Base-by-base conservation (phyloP, 2,113 vertebrate genomes). In the Vidua macroura region DNA sequence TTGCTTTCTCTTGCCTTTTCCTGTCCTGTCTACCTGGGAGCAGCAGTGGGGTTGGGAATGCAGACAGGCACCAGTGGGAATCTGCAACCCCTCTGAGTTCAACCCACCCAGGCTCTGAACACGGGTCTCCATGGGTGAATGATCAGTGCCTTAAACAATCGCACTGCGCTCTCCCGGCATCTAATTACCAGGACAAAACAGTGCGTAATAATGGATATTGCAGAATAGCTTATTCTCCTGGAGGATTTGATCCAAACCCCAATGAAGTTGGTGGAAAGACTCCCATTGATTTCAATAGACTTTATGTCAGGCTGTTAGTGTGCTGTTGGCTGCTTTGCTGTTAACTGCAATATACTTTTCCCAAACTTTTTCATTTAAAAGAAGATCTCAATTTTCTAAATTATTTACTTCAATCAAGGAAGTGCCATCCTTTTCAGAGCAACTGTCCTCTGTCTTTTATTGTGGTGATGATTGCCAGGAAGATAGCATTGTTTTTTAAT, bases 111-210 rank as follows among this genome's bases (percentile, higher is more conserved):
- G 90, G 41, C 74, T 92, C 88, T 95, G 92, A 97, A 24, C 68
- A 1, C 2, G 0, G 92, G 95, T 96, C 95, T 96, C 95, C 93
- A 96, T 90, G 93, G 95, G 93, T 96, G 95, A 97, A 31, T 81
- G 95, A 94, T 90, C 90, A 95, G 93, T 77, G 77, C 88, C 49
- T 92, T 90, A 90, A 90, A 96, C 93, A 96, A 93, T 96, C 2
- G 2, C 37, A 2, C 49, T 75, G 76, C 0, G 5, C 90, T 95
- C 90, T 92, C 52, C 85, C 80, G 0, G 92, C 93, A 95, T 96
- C 96, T 96, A 93, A 96, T 97, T 96, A 96, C 80, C 92, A 88
- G 90, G 73, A 96, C 95, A 97, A 97, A 97, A 96, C 83, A 4
- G 55, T 88, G 92, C 0, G 3, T 84, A 55, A 94, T 94, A 96